Evolutionary conservation across 37 sponge, comb jelly and placozoan species (phyloP).

Genomic region (Agelas oroides): DNA sequence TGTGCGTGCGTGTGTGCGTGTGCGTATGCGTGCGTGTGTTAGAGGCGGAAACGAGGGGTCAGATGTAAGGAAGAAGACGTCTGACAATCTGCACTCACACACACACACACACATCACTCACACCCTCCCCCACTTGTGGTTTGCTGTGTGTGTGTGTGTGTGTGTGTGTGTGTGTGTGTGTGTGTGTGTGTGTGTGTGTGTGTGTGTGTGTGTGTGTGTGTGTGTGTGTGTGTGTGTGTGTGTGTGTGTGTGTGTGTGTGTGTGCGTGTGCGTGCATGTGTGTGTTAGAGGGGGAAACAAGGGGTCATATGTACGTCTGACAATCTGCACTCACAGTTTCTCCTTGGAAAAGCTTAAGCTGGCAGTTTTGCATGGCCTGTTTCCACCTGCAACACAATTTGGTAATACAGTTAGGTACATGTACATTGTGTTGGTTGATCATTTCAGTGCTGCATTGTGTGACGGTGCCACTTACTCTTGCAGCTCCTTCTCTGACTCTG

Average conservation of each 20-base stretch:
- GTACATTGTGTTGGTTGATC: too few relatives aligned
- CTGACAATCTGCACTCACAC: conserved; percentile 9
- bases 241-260: conserved; percentile 44
- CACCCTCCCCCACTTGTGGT: too few relatives aligned
- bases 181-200: too few relatives aligned
- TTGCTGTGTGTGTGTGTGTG: too few relatives aligned
- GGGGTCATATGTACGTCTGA: too few relatives aligned
- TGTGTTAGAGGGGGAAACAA: neutral
- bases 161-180: too few relatives aligned
- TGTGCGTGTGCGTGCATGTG: neutral
- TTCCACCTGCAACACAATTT: conserved; percentile 50
- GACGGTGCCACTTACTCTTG: conserved; percentile 48
- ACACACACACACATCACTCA: too few relatives aligned
- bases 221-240: conserved; percentile 35
- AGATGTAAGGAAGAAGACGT: too few relatives aligned
- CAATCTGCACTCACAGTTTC: conserved; percentile 30
- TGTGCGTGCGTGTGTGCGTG: conserved; percentile 31
- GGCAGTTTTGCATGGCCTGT: conserved; percentile 69
- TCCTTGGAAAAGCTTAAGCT: conserved; percentile 67
- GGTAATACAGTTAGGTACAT: too few relatives aligned
- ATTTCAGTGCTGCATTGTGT: too few relatives aligned
- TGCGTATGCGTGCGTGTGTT: neutral
- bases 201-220: conserved; percentile 41
- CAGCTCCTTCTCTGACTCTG: conserved; percentile 74
- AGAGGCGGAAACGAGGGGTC: neutral